Evolutionary conservation across 2,888 invertebrate genomes (phyloP), one percentile per base, ranked within the genome.

Genomic region (Pseudanteris insignis): DNA sequence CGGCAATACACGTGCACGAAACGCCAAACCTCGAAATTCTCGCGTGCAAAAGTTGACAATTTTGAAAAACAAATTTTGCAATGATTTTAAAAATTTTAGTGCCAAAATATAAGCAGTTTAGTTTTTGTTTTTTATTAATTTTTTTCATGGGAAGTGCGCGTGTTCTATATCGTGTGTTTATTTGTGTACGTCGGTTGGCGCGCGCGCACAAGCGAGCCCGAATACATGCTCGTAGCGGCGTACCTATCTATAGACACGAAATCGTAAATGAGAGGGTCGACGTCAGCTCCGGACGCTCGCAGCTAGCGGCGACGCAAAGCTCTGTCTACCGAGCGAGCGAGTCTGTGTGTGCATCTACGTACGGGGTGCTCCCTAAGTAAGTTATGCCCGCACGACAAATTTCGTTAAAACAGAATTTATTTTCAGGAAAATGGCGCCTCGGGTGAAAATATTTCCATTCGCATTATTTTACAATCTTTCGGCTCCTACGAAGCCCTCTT

Each of bases 271-370:
- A 79, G 79, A 75, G 79, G 79, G 72, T 79, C 73, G 78, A 79
- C 79, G 78, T 69, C 64, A 69, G 70, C 64, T 72, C 74, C 78
- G 79, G 79, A 79, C 76, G 77, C 64, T 71, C 73, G 73, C 73
- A 77, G 78, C 79, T 78, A 79, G 79, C 79, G 78, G 79, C 79
- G 75, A 78, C 79, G 78, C 76, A 79, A 79, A 79, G 79, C 79
- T 79, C 75, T 73, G 72, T 78, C 78, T 77, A 76, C 76, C 77
- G n/a, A n/a, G n/a, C n/a, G n/a, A n/a, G 76, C 77, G 74, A 72
- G 73, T 72, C 73, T 76, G 72, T 75, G 74, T 75, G 73, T 74
- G 74, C 64, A 47, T 50, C 61, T 63, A 62, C 61, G 64, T 76
- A 79, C 72, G 70, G 72, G 76, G 78, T 78, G 77, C 69, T 69